Evolutionary conservation across 2,888 invertebrate species (phyloP), one percentile per base, ranked within the genome.

Genomic region (Macrophya annulata): DNA sequence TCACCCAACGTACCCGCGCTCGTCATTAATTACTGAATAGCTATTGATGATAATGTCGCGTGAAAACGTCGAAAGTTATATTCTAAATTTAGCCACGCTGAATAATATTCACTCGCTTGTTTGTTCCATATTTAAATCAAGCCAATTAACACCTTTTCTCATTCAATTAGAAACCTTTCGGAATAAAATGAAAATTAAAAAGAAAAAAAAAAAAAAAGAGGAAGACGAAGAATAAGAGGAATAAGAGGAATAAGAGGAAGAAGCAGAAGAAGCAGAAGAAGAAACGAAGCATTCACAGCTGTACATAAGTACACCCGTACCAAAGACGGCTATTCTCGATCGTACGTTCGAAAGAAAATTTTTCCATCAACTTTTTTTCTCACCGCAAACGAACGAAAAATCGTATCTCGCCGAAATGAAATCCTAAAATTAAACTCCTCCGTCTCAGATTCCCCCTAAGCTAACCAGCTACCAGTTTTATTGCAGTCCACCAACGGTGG

Each of bases 391-490:
- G 3, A 31, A 51, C 4, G 43, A 37, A 40, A 37, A 55, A 79
- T 79, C 62, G 43, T 40, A 81, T 62, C 62, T 81, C 59, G 59
- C 40, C 62, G 40, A 62, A 59, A 62, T 81, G 59, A 81, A 81
- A 62, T 40, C 81, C 81, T 81, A 81, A 81, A 81, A 81, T 81
- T 81, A 81, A 81, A 81, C 81, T 81, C 43, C 62, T 40, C 62
- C 62, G 81, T 59, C 59, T 62, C 59, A 15, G 40, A 81, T 81
- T 62, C 43, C 62, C 43, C 59, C 62, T 40, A 40, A 59, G 81
- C 62, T 62, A 59, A 81, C 81, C 81, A 43, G 37, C 81, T 81
- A 77, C 37, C 40, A 81, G 81, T 59, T 81, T 81, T 81, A 81
- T 81, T 81, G 81, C 81, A 81, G 59, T 62, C 40, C 81, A n/a